Evolutionary conservation across 2,113 vertebrate genomes (phyloP).

Genomic region (Grus americana): DNA sequence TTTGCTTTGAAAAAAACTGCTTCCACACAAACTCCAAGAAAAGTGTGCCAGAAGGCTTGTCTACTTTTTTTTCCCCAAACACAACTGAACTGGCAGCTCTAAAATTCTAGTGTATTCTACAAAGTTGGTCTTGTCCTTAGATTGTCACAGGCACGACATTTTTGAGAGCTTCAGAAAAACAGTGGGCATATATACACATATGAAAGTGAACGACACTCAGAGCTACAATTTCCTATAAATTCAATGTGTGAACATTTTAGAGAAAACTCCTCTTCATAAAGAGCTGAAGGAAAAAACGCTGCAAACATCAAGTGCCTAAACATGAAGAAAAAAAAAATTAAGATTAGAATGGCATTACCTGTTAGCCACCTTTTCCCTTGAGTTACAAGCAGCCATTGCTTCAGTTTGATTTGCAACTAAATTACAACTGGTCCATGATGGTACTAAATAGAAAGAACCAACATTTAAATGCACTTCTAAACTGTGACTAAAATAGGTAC

Average conservation of each 20-base stretch:
- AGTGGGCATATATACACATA: background rate
- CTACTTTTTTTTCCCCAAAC: background rate
- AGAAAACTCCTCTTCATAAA: background rate
- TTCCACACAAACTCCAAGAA: background rate
- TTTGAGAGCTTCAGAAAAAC: background rate
- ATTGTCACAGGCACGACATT: background rate
- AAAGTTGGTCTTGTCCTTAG: background rate
- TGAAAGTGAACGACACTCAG: background rate
- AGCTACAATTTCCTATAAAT: background rate
- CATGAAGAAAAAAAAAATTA: background rate
- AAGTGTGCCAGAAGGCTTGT: background rate
- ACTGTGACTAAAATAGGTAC: background rate
- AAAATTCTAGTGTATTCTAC: background rate
- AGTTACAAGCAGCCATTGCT: slow-evolving; percentile 57
- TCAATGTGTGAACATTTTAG: background rate
- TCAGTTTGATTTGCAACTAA: slow-evolving; percentile 46
- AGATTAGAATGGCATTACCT: slow-evolving; percentile 73
- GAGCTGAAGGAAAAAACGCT: background rate
- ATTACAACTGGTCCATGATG: slow-evolving; percentile 76
- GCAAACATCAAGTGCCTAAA: background rate
- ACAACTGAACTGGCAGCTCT: background rate
- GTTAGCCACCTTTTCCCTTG: slow-evolving; percentile 81
- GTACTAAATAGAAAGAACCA: slow-evolving; percentile 75
- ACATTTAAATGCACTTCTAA: background rate
- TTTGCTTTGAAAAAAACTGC: background rate